Evolutionary conservation across 2,113 vertebrate genomes (phyloP).

Genomic region (Grallaria varia): DNA sequence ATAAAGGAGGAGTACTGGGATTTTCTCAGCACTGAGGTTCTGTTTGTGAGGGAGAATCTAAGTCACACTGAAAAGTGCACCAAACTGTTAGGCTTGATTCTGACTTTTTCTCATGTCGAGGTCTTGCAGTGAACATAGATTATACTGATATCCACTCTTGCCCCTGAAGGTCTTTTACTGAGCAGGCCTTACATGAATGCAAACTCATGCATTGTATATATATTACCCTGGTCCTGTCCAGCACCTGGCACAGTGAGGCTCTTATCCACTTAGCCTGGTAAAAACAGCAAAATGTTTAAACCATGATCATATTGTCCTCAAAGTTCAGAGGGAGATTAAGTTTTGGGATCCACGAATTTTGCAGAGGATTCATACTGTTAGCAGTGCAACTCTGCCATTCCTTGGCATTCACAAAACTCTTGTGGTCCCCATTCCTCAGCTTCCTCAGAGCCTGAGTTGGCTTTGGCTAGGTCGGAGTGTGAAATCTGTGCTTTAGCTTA

Average conservation of each 20-base stretch:
- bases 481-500: background rate
- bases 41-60: background rate
- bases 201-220: background rate
- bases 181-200: background rate
- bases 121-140: background rate
- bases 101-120: background rate
- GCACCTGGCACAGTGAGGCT: background rate
- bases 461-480: background rate
- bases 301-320: background rate
- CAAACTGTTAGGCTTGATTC: background rate
- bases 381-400: background rate
- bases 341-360: background rate
- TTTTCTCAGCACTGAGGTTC: background rate
- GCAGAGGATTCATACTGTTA: background rate
- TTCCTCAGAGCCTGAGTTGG: background rate
- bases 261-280: background rate
- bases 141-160: background rate
- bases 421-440: background rate
- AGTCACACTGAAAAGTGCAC: background rate
- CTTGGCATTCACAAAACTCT: background rate
- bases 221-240: background rate
- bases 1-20: background rate
- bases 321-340: background rate
- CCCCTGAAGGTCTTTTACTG: background rate
- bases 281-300: background rate